A percentile compares a stretch with the other conserved stretches of the same genome.
Conservation (phyloP, 2,888 invertebrate species). For the Fragum fragum region DNA sequence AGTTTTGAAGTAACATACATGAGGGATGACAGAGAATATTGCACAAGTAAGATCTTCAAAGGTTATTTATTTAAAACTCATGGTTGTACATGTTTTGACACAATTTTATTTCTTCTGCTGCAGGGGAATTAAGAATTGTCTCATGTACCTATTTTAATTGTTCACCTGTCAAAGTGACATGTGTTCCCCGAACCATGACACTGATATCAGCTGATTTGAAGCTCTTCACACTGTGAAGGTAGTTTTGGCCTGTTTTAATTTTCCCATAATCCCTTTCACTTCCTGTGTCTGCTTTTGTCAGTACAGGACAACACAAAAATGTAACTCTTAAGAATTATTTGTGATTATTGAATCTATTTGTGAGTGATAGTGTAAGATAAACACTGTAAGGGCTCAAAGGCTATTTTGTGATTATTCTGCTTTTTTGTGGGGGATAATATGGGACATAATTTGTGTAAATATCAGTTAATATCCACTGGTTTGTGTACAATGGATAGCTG, state of each 20-base stretch:
- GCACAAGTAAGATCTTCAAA: no score
- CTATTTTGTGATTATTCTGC: no score
- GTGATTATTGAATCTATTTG: conserved; percentile 10
- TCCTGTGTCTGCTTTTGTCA: conserved; percentile 48
- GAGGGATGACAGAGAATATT: no score
- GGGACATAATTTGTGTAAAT: no score
- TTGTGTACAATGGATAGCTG: conserved; percentile 10
- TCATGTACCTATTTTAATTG: conserved; percentile 3
- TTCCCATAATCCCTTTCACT: conserved; percentile 58
- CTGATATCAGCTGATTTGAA: conserved; percentile 57
- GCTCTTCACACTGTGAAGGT: conserved; percentile 58
- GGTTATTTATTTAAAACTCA: no score
- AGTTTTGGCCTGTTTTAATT: conserved; percentile 37
- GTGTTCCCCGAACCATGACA: conserved; percentile 18
- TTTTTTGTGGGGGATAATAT: no score
- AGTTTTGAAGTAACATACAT: no score
- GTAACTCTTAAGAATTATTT: conserved; percentile 1
- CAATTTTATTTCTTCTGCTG: neutral
- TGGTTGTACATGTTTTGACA: neutral
- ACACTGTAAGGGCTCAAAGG: neutral
- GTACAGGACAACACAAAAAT: conserved; percentile 5
- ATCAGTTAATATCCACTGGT: neutral
- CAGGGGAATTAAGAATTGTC: neutral
- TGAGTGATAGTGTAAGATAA: conserved; percentile 12
- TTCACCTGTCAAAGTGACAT: conserved; percentile 15